Evolutionary conservation across 2,888 invertebrate species (phyloP), one percentile per base, ranked within the genome.

Genomic region (Orthonevra nobilis): DNA sequence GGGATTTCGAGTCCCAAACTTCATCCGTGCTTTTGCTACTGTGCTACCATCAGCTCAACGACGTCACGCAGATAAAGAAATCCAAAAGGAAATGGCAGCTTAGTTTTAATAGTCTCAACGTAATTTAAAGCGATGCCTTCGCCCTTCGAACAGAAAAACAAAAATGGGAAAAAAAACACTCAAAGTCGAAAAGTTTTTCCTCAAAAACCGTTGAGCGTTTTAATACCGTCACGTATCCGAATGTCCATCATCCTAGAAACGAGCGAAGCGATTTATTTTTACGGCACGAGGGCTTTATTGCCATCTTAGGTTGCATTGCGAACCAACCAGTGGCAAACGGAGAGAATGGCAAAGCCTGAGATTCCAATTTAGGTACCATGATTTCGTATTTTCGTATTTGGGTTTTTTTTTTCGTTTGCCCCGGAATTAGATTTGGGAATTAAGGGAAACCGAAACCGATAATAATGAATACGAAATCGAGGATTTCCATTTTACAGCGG

Each of bases 231-330:
- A 79, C 79, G 79, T 79, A 73, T 50, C 54, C 56, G 42, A 79
- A 20, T 68, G 66, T 79, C 79, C 79, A 68, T 79, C 79, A 79
- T 73, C 79, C 40, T 56, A 54, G 73, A 79, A 61, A 61, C 61
- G 61, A 79, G 56, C 66, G 66, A 73, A 79, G 66, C 79, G 56
- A 79, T 79, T 79, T 79, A 73, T 73, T 79, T 74, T 79, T 56
- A 79, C 68, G 34, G 30, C 66, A 48, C 54, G 20, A 48, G 40
- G 54, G 36, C 48, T 79, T 79, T 79, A 79, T 73, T 23, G 66
- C 66, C 36, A 40, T 72, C 61, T 50, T 63, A 48, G 28, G 42
- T 56, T 48, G n/a, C n/a, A n/a, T n/a, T n/a, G 9, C 38, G 38
- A 63, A 30, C n/a, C 12, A 20, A 38, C 54, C 42, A 64, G 26